These are phyloP conservation scores for Trachurus trachurus DNA, from an alignment of 2,797 vertebrate genomes.

Conservation along the genomic window DNA sequence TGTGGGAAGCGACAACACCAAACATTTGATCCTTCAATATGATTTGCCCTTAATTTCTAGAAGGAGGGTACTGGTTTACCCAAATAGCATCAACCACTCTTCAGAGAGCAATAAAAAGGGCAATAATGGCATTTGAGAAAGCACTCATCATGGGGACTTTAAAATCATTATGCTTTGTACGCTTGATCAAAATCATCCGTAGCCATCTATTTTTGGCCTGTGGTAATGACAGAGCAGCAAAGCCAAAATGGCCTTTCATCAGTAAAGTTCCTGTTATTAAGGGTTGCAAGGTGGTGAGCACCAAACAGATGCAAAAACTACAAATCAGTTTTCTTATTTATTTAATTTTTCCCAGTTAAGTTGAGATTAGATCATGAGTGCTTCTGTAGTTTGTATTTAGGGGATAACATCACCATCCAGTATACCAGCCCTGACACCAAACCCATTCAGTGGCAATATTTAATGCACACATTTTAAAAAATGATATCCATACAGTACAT, in stretches of 20 bases:
- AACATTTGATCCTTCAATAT: conserved; percentile 38
- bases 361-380: not conserved
- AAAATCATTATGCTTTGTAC: conserved; percentile 28
- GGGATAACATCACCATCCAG: not conserved
- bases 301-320: not conserved
- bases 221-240: conserved; percentile 6
- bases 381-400: not conserved
- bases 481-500: not conserved
- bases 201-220: conserved; percentile 21
- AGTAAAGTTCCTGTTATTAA: not conserved
- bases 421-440: not conserved
- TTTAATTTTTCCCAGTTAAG: not conserved
- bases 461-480: not conserved
- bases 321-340: not conserved
- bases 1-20: conserved; percentile 10
- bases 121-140: conserved; percentile 25
- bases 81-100: conserved; percentile 23
- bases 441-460: not conserved
- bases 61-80: conserved; percentile 21
- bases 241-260: not conserved
- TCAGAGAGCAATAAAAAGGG: conserved; percentile 35
- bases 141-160: conserved; percentile 28
- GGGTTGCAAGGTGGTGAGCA: no score
- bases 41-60: conserved; percentile 40
- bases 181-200: conserved; percentile 46